Base-by-base conservation (phyloP, 2,888 invertebrate species). In the Deilephila elpenor region DNA sequence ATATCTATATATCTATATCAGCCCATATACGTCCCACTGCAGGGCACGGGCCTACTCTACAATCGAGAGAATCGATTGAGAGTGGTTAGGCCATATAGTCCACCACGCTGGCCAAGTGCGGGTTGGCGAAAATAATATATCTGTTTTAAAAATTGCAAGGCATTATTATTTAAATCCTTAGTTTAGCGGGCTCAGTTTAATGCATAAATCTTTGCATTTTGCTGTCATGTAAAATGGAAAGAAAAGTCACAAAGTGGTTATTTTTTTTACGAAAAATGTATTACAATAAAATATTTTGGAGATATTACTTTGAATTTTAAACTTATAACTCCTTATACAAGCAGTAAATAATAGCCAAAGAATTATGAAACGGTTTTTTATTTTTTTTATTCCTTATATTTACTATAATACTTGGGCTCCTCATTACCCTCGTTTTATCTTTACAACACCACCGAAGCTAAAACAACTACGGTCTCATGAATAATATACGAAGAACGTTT, bases 401-500 rank as follows among this genome's bases (percentile, higher is more conserved):
- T 19, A 19, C 6, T 6, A 5, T 56, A 56, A 56, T 14, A 56
- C 7, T n/a, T 14, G n/a, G 19, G 56, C 11, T 44, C 11, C 8
- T 37, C 34, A 51, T 53, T 53, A 53, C 19, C 53, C 14, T 5
- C 19, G 17, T 19, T 19, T 19, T 53, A 37, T 5, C 11, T n/a
- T 4, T 20, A 20, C 14, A 14, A 20, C 44, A 64, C 8, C 44
- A 11, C 8, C 20, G n/a, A 1, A 20, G 37, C 14, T 7, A 51
- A 25, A 25, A 67, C 51, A 44, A 14, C n/a, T n/a, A 5, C 56
- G 6, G n/a, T 56, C 44, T 51, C 25, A 67, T 67, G 44, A 67
- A 67, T 67, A 37, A 44, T 44, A 67, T 20, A 51, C 67, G 5
- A 8, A 25, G 51, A 20, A 51, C 67, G 44, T 67, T 67, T 67